Percentiles rank a stretch among this genome's conserved stretches.
These are phyloP conservation scores for Dicrostonyx torquatus DNA, from an alignment of 2,797 vertebrate genomes.

Conservation along the genomic window DNA sequence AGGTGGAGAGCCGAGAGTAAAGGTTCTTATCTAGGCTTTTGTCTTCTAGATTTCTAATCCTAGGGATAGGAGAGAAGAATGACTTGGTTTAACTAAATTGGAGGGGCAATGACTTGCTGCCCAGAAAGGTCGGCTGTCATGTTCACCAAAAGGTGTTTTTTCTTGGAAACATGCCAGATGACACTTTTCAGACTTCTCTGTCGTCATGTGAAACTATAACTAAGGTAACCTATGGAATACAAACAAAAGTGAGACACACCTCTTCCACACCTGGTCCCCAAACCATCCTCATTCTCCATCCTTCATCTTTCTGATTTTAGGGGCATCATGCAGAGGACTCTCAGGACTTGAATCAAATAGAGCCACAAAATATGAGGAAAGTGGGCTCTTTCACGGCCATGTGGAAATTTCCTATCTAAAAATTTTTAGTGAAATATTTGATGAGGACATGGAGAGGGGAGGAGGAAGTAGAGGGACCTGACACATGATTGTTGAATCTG, in stretches of 20 bases:
- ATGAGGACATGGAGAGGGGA: neutral
- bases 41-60: neutral
- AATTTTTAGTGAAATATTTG: neutral
- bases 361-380: neutral
- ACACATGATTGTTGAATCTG: neutral
- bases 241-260: neutral
- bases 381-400: neutral
- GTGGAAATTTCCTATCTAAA: neutral
- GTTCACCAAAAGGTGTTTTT: slow-evolving; percentile 16
- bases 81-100: neutral
- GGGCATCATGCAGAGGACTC: neutral
- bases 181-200: neutral
- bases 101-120: neutral
- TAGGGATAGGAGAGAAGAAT: neutral
- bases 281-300: neutral
- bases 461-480: neutral
- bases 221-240: neutral
- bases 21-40: neutral
- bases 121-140: neutral
- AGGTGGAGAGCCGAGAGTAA: neutral
- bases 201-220: neutral
- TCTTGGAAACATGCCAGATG: neutral
- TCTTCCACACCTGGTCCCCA: neutral
- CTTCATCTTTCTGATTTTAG: neutral
- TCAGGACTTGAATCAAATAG: neutral